Base-by-base conservation (phyloP, 1,140 invertebrate genomes). In the Aphis gossypii region DNA sequence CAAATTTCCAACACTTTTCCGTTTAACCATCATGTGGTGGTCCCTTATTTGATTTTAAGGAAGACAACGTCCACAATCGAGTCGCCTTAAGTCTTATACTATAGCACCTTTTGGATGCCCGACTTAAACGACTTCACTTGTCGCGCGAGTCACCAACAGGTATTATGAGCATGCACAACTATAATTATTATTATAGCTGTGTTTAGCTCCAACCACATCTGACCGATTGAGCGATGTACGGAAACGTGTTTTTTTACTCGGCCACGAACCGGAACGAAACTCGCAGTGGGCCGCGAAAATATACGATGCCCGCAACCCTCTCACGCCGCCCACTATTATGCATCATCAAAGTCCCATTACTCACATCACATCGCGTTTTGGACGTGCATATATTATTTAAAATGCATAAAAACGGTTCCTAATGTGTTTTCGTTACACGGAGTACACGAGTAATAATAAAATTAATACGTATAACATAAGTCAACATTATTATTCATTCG, bases 321-420 rank as follows among this genome's bases (percentile, higher is more conserved):
- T 83, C 38, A 83, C 38, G 35, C 35, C 35, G 82, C 38, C 82
- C 82, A 83, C 21, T 84, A 41, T 84, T 84, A 30, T 23, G 23
- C 9, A 41, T 9, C 82, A 41, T 83, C 82, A 83, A 83, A 83
- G 83, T 84, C 38, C 38, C 35, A 84, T 84, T 84, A 44, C 60
- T 68, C 60, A 68, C 60, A 84, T 84, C 38, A 84, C 38, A 41
- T 44, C 23, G 38, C 9, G 23, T 25, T 84, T 84, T 25, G 7
- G 38, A 84, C 83, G 83, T 84, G 83, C 38, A 76, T 76, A 76
- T 76, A n/a, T n/a, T 14, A 76, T 76, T 76, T n/a, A 76, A 76
- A 76, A 76, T 21, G 30, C 11, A 76, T n/a, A 41, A 83, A 83
- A 41, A 82, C 35, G 21, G 76, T 38, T 41, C 18, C 35, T 83